These are phyloP conservation scores for Lasiommata megera DNA, from an alignment of 2,888 invertebrate species.

Conservation along the genomic window DNA sequence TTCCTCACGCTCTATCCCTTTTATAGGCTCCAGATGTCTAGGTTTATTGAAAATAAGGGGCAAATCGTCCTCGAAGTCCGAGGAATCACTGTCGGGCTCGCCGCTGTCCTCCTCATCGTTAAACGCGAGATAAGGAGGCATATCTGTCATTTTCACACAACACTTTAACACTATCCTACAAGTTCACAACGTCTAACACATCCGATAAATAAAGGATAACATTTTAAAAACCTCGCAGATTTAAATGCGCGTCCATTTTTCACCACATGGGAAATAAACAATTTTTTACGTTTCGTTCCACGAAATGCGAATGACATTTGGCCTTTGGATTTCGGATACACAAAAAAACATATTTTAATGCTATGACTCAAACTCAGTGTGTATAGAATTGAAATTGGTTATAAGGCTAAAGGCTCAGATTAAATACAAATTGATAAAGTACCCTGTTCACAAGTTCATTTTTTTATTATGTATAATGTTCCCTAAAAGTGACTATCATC, in stretches of 20 bases:
- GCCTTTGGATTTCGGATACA: not conserved
- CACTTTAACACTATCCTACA: slow-evolving; percentile 49
- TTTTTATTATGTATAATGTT: too few species aligned
- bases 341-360: too few species aligned
- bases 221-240: slow-evolving; percentile 65
- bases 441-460: too few species aligned
- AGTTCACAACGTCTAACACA: slow-evolving; percentile 50
- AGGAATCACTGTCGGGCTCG: slow-evolving; percentile 66
- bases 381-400: too few species aligned
- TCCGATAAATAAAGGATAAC: slow-evolving; percentile 51
- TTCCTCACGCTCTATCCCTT: slow-evolving; percentile 84
- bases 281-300: slow-evolving; percentile 34
- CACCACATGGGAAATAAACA: slow-evolving; percentile 75
- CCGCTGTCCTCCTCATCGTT: slow-evolving; percentile 72
- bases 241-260: slow-evolving; percentile 78
- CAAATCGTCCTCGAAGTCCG: slow-evolving; percentile 83
- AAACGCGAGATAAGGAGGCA: slow-evolving; percentile 74
- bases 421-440: too few species aligned
- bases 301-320: slow-evolving; percentile 19
- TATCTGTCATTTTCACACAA: slow-evolving; percentile 75
- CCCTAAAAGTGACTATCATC: too few species aligned
- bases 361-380: too few species aligned
- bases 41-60: slow-evolving; percentile 87
- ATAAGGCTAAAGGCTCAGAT: too few species aligned
- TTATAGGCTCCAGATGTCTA: slow-evolving; percentile 76